Evolutionary conservation across 53 echinoderm and acorn worm genomes (phyloP).

Genomic region (Arbacia lixula): DNA sequence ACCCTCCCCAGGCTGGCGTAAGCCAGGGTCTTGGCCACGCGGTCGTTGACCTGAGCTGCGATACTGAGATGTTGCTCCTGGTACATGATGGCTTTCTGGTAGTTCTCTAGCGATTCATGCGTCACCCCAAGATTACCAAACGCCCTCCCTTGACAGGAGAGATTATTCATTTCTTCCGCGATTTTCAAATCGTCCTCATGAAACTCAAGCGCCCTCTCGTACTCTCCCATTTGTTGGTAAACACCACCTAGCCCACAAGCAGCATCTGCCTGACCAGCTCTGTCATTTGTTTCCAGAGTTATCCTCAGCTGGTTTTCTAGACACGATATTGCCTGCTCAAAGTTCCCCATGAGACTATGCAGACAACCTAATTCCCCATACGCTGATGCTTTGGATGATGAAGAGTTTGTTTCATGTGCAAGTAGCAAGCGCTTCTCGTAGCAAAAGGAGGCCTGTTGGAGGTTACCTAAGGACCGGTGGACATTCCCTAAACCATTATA

Average conservation of each 20-base stretch:
- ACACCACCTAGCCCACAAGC: constrained; percentile 98
- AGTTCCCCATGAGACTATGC: constrained; percentile 98
- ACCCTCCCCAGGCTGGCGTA: constrained; percentile 95
- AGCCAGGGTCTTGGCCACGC: constrained; percentile 85
- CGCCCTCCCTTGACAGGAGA: constrained; percentile 92
- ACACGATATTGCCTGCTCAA: constrained; percentile 98
- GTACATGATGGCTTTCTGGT: constrained; percentile 97
- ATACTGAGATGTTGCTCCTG: constrained; percentile 99
- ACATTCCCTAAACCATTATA: constrained; percentile 95
- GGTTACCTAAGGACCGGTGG: constrained; percentile 87
- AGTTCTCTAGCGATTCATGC: constrained; percentile 93
- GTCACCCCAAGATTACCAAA: constrained; percentile 97
- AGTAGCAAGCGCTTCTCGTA: constrained; percentile 95
- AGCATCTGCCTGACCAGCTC: constrained; percentile 89
- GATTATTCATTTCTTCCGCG: constrained; percentile 89
- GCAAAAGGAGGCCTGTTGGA: constrained; percentile 95
- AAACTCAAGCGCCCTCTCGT: constrained; percentile 88
- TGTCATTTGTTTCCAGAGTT: constrained; percentile 84
- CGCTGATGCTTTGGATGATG: constrained; percentile 85
- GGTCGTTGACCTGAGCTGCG: constrained; percentile 93
- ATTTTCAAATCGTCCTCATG: constrained; percentile 93
- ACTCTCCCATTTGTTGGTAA: constrained; percentile 96
- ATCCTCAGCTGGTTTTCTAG: constrained; percentile 90
- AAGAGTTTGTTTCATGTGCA: constrained; percentile 91
- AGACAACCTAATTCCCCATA: constrained; percentile 97